Conservation (phyloP, 2,797 vertebrate genomes). For the Micrastur ruficollis region DNA sequence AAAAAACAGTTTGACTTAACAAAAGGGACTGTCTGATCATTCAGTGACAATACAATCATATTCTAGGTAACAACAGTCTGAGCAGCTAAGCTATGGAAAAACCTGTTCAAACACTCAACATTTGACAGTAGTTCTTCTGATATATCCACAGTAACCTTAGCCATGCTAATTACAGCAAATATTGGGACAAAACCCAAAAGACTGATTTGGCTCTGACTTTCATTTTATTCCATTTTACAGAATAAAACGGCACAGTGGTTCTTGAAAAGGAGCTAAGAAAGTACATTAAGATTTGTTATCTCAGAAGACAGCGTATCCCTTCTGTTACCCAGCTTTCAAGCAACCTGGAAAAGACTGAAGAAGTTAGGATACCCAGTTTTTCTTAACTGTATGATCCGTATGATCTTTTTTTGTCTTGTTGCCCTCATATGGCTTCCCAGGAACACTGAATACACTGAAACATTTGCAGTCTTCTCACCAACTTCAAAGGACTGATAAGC, state of each 20-base stretch:
- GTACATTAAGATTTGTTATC: neutral
- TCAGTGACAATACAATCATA: neutral
- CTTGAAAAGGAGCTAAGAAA: neutral
- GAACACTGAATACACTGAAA: neutral
- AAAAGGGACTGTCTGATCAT: neutral
- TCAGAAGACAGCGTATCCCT: neutral
- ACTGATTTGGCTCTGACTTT: neutral
- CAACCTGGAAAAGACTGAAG: neutral
- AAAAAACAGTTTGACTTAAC: neutral
- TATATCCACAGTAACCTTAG: neutral
- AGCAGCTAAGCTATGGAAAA: neutral
- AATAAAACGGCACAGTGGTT: neutral
- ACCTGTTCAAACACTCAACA: neutral
- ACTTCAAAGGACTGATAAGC: neutral
- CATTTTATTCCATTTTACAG: neutral
- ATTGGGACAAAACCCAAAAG: neutral
- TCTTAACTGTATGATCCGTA: neutral
- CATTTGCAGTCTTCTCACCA: neutral
- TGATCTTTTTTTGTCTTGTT: neutral
- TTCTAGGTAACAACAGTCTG: neutral
- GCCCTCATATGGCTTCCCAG: neutral
- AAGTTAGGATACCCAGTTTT: neutral
- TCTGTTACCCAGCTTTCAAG: neutral
- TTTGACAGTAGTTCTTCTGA: neutral
- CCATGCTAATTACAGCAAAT: neutral